These are phyloP conservation scores for Zingel zingel DNA, from an alignment of 2,113 vertebrate genomes.

Conservation along the genomic window DNA sequence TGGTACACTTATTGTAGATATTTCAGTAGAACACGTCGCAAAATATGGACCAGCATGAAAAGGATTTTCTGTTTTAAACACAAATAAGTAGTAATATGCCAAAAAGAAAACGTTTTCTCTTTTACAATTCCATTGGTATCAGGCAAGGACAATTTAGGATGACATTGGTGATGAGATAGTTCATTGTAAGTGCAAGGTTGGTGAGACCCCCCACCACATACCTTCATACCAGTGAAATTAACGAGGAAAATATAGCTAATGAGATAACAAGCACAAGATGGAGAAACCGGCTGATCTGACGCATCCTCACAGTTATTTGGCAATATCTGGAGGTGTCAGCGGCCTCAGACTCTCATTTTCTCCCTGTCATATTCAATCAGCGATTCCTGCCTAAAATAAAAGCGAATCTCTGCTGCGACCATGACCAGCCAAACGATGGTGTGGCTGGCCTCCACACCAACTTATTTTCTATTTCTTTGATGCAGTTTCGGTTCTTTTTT, in stretches of 20 bases:
- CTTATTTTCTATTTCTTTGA: conserved; percentile 15
- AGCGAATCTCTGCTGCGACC: conserved; percentile 47
- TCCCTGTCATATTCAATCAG: conserved; percentile 82
- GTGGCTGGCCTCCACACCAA: conserved; percentile 37
- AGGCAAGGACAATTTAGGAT: conserved; percentile 54
- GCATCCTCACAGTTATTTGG: conserved; percentile 79
- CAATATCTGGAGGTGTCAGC: conserved; percentile 75
- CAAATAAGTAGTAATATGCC: conserved; percentile 51
- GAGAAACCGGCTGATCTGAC: conserved; percentile 75
- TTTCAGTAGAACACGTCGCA: conserved; percentile 6
- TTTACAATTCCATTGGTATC: conserved; percentile 43
- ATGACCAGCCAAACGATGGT: conserved; percentile 43
- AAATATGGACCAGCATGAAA: conserved; percentile 54
- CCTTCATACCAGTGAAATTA: conserved; percentile 73
- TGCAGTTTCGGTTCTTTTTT: not conserved
- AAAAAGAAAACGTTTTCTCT: conserved; percentile 65
- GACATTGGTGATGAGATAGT: conserved; percentile 74
- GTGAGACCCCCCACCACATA: conserved; percentile 69
- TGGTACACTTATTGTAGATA: conserved; percentile 37
- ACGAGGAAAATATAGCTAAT: conserved; percentile 78
- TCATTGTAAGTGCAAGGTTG: conserved; percentile 73
- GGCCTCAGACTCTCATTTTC: conserved; percentile 81
- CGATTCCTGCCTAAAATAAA: conserved; percentile 70
- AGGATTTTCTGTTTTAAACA: conserved; percentile 51
- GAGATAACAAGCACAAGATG: conserved; percentile 77